A percentile compares a stretch with the other conserved stretches of the same genome.
These are phyloP conservation scores for Cylindroiulus punctatus DNA, from an alignment of 2,888 invertebrate species.

Conservation along the genomic window DNA sequence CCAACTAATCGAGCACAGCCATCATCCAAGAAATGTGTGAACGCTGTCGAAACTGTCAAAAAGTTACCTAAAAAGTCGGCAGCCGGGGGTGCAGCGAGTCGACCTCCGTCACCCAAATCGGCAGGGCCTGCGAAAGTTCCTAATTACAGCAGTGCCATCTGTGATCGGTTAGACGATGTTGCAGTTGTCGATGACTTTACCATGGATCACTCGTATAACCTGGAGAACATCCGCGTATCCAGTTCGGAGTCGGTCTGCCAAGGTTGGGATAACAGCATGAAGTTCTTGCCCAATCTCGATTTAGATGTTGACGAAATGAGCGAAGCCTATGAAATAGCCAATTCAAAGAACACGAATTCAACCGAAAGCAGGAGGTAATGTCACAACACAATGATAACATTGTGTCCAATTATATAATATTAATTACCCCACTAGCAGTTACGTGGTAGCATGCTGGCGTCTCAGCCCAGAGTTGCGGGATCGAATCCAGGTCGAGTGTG, in stretches of 20 bases:
- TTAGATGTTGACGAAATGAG: neutral
- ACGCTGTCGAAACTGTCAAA: neutral
- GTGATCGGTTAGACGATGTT: neutral
- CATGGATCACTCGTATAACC: neutral
- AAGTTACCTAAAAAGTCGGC: neutral
- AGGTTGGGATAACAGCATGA: neutral
- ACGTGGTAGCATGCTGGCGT: neutral
- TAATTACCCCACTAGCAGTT: no score
- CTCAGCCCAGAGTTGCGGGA: no score
- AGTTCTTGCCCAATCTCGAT: neutral
- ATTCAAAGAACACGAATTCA: neutral
- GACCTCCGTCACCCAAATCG: neutral
- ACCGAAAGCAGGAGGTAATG: neutral
- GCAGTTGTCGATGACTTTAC: neutral
- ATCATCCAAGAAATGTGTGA: neutral
- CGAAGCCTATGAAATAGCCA: neutral
- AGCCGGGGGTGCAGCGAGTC: neutral
- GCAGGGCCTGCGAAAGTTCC: neutral
- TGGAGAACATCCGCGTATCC: neutral
- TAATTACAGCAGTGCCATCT: neutral
- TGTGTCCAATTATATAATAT: neutral
- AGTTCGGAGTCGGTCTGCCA: neutral
- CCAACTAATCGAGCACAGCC: neutral
- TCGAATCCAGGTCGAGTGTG: no score
- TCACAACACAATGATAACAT: neutral